These are phyloP conservation scores for Actenoides lindsayi DNA, from an alignment of 2,113 vertebrate species.

Conservation along the genomic window DNA sequence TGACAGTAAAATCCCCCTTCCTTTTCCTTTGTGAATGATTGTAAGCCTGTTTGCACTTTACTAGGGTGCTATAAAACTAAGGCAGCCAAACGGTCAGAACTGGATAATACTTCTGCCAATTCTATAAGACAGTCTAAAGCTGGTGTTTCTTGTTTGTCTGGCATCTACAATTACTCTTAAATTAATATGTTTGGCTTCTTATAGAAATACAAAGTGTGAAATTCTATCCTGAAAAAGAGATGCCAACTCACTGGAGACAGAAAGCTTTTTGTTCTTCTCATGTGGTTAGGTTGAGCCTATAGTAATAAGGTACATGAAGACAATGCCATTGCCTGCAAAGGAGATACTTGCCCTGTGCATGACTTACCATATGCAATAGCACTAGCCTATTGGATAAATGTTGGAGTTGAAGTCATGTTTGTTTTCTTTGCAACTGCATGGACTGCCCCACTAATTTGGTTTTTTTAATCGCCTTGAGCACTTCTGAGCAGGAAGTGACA, in stretches of 20 bases:
- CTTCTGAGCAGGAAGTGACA: neutral
- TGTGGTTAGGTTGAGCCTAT: neutral
- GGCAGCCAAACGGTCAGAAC: neutral
- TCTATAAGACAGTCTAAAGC: neutral
- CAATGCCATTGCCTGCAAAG: neutral
- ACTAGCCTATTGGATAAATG: neutral
- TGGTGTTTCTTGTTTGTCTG: conserved; percentile 21
- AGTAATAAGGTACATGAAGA: neutral
- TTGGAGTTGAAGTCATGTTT: neutral
- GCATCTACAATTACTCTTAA: conserved; percentile 4
- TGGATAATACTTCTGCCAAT: neutral
- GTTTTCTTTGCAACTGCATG: neutral
- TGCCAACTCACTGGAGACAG: neutral
- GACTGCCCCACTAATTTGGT: neutral
- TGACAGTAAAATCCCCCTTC: neutral
- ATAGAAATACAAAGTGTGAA: neutral
- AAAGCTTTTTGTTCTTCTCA: conserved; percentile 13
- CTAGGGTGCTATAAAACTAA: neutral
- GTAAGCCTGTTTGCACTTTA: neutral
- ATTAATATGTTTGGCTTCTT: conserved; percentile 26
- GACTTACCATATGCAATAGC: neutral
- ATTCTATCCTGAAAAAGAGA: neutral
- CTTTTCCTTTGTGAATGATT: neutral
- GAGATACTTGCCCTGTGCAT: neutral
- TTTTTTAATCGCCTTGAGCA: neutral